A percentile compares a stretch with the other conserved stretches of the same genome.
Conservation (phyloP, 2,113 vertebrate species). For the Chlamydotis undulata region DNA sequence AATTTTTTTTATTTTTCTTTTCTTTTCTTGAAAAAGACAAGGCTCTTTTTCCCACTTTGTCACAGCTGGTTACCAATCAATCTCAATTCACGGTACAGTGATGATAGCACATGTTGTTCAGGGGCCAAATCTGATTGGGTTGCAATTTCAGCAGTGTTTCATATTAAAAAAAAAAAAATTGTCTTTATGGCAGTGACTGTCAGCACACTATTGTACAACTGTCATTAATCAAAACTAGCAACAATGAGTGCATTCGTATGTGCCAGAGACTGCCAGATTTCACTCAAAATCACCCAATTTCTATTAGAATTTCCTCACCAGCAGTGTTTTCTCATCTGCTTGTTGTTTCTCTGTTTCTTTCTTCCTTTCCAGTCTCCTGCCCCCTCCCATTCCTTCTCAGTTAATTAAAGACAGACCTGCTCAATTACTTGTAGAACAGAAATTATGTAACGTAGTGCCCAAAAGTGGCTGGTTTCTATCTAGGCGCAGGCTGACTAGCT, state of each 20-base stretch:
- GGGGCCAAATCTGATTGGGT: constrained; percentile 80
- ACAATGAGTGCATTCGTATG: constrained; percentile 75
- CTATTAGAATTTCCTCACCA: constrained; percentile 66
- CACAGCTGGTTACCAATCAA: constrained; percentile 82
- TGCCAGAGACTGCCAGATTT: constrained; percentile 69
- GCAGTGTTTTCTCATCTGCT: constrained; percentile 63
- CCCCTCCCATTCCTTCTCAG: background rate
- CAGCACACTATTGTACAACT: constrained; percentile 75
- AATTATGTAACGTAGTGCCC: background rate
- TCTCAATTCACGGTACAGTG: constrained; percentile 81
- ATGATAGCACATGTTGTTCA: constrained; percentile 79
- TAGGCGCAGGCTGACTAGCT: background rate
- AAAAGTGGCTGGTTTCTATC: background rate
- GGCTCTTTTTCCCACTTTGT: constrained; percentile 74
- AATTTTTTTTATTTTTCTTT: constrained; percentile 51
- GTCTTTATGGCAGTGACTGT: constrained; percentile 69
- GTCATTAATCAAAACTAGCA: constrained; percentile 81
- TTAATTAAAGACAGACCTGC: constrained; percentile 61
- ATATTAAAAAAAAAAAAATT: constrained; percentile 56
- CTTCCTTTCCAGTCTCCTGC: background rate
- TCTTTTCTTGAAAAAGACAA: constrained; percentile 50
- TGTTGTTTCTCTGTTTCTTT: constrained; percentile 33
- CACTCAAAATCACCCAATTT: constrained; percentile 69
- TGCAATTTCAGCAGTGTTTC: constrained; percentile 80
- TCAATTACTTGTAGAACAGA: background rate